Conservation (phyloP, 2,113 vertebrate genomes). For the Lamprotornis superbus region DNA sequence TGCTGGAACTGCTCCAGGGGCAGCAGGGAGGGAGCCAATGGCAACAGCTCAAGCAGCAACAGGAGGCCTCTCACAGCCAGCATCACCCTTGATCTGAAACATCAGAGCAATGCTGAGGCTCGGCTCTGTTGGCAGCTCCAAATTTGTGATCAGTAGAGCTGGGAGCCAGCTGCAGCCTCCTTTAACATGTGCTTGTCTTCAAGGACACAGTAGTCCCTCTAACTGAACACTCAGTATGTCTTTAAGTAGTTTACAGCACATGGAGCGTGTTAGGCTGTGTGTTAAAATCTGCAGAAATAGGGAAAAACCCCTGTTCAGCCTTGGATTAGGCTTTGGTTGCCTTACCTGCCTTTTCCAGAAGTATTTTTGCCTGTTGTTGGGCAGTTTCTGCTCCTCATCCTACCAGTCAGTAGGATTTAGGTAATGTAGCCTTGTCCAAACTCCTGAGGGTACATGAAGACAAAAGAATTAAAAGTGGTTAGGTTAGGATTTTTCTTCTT, state of each 20-base stretch:
- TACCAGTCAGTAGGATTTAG: background rate
- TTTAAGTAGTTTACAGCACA: background rate
- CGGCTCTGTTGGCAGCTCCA: rapidly evolving
- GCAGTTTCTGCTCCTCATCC: background rate
- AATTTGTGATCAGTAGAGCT: background rate
- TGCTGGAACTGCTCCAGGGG: background rate
- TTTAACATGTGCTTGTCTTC: background rate
- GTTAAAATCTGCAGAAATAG: background rate
- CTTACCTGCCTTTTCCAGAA: background rate
- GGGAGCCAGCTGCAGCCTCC: background rate
- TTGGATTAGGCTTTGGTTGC: background rate
- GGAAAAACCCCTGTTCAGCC: background rate
- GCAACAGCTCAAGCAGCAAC: background rate
- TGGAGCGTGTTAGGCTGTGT: background rate
- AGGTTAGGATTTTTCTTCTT: background rate
- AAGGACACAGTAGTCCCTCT: background rate
- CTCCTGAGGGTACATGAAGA: background rate
- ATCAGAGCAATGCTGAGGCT: rapidly evolving
- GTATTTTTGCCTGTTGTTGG: background rate
- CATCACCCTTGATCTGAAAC: background rate
- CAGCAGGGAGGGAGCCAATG: background rate
- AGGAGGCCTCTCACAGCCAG: background rate
- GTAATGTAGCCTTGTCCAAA: background rate
- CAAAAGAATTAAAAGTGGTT: background rate
- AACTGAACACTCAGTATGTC: background rate